A percentile compares a stretch with the other conserved stretches of the same genome.
Conservation (phyloP, 2,888 invertebrate genomes). For the Xanthorhoe designata region DNA sequence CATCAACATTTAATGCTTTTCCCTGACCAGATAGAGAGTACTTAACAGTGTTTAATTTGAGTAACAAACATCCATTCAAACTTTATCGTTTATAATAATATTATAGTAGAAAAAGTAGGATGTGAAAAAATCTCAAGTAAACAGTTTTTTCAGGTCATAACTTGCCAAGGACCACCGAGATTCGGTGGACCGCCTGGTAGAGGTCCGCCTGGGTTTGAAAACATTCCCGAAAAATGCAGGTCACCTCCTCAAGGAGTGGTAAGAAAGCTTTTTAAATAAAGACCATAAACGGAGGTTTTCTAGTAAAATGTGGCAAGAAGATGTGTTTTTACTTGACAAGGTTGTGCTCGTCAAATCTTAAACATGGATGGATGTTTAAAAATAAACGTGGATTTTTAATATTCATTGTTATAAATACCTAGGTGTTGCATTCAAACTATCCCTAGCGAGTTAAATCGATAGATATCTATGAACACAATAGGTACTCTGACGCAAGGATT, state of each 20-base stretch:
- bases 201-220: conserved; percentile 16
- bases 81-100: too few relatives aligned
- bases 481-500: conserved; percentile 16
- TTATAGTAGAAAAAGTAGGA: too few relatives aligned
- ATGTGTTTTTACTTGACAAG: too few relatives aligned
- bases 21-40: too few relatives aligned
- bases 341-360: too few relatives aligned
- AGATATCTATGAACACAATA: conserved; percentile 20
- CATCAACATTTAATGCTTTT: too few relatives aligned
- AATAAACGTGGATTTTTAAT: neutral
- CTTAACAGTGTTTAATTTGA: too few relatives aligned
- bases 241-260: conserved; percentile 37
- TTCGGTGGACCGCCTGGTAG: conserved; percentile 18
- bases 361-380: too few relatives aligned
- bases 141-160: conserved; percentile 53
- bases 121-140: neutral
- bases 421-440: neutral
- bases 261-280: conserved; percentile 1
- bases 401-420: neutral
- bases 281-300: neutral
- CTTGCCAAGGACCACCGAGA: conserved; percentile 54
- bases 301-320: neutral
- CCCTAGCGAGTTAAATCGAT: conserved; percentile 27
- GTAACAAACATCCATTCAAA: too few relatives aligned
- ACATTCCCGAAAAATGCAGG: conserved; percentile 35